phyloP scores from a whole-genome alignment of 2,113 vertebrate genomes.

The Labeo rohita region DNA sequence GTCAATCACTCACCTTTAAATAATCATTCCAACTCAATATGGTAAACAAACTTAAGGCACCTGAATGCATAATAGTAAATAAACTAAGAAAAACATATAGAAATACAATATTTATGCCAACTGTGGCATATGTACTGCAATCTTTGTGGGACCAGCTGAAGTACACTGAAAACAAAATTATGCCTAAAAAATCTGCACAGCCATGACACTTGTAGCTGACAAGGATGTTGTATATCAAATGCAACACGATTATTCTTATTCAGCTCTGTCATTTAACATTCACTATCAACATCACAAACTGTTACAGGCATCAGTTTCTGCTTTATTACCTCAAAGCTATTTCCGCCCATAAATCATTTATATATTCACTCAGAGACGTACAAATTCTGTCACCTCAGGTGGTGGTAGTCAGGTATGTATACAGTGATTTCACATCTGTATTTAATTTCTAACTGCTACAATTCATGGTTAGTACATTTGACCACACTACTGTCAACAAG shows the following conservation, averaged over 20 bases:
- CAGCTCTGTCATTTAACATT: neutral
- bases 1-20: neutral
- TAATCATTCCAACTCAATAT: too few species aligned
- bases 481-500: neutral
- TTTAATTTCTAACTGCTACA: neutral
- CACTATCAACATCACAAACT: neutral
- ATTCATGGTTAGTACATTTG: neutral
- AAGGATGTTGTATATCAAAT: neutral
- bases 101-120: neutral
- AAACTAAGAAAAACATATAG: neutral
- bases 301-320: neutral
- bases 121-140: neutral
- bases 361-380: neutral
- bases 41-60: too few species aligned
- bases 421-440: neutral
- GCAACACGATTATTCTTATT: neutral
- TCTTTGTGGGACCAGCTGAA: neutral
- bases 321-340: neutral
- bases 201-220: neutral
- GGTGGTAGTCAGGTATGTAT: neutral
- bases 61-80: neutral
- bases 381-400: neutral
- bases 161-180: neutral
- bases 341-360: neutral
- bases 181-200: neutral